Percentiles rank a stretch among this genome's conserved stretches.
Evolutionary conservation across 2,797 vertebrate species (phyloP).

Genomic region (Phrynocephalus vlangalii): DNA sequence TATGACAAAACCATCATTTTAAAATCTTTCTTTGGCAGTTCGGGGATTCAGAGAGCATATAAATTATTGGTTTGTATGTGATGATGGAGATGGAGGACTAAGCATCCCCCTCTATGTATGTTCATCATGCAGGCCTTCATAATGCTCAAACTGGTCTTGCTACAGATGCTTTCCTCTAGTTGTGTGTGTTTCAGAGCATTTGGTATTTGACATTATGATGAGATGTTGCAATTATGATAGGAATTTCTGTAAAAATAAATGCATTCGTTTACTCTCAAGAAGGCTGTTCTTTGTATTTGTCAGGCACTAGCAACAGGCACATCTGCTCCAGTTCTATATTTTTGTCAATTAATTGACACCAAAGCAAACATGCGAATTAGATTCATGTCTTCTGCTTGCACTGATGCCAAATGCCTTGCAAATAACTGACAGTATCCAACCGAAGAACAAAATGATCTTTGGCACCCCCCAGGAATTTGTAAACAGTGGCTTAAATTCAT

Average conservation of each 20-base stretch:
- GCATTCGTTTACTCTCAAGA: conserved; percentile 5
- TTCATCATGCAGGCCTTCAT: no score
- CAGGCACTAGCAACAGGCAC: conserved; percentile 32
- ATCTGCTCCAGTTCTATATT: conserved; percentile 35
- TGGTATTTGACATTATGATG: conserved; percentile 45
- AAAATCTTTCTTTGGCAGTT: no score
- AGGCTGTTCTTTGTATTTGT: conserved; percentile 23
- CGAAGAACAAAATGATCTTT: conserved; percentile 14
- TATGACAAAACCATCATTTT: no score
- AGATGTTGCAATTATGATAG: conserved; percentile 32
- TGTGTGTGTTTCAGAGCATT: conserved; percentile 35
- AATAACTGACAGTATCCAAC: conserved; percentile 16
- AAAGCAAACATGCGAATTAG: conserved; percentile 39
- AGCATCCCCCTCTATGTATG: no score
- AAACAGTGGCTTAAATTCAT: neutral
- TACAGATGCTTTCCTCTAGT: neutral
- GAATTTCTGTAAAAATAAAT: conserved; percentile 55
- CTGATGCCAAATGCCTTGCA: neutral
- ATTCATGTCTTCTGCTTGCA: neutral
- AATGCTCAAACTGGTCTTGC: neutral
- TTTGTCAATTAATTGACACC: conserved; percentile 32
- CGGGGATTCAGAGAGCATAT: no score
- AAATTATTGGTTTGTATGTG: no score
- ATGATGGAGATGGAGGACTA: no score
- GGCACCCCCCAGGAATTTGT: neutral